Evolutionary conservation across 2,797 vertebrate genomes (phyloP).

Genomic region (Crenichthys baileyi): DNA sequence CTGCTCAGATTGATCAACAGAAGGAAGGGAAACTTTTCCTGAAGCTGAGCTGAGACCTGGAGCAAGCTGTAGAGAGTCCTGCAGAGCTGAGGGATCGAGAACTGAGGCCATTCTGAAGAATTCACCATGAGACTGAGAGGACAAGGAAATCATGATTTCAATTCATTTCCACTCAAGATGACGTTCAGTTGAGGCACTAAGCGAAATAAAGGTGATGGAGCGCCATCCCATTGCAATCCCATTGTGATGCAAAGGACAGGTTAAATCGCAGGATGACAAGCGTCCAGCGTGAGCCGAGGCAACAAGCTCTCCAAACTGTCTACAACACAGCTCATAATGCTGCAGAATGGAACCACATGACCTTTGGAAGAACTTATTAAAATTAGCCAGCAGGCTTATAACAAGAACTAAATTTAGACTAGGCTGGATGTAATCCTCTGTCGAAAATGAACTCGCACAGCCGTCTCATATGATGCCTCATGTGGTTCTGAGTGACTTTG

Average conservation of each 20-base stretch:
- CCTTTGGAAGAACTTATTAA: constrained; percentile 65
- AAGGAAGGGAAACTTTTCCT: neutral
- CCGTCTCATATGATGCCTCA: constrained; percentile 54
- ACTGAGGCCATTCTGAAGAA: too few relatives aligned
- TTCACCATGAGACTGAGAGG: neutral
- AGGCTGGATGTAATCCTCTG: constrained; percentile 56
- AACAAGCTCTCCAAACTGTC: constrained; percentile 23
- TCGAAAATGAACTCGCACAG: constrained; percentile 51
- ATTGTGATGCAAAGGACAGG: constrained; percentile 70
- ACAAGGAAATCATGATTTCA: neutral
- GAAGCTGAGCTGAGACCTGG: neutral
- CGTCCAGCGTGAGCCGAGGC: neutral
- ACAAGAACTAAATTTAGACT: constrained; percentile 58
- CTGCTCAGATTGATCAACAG: too few relatives aligned
- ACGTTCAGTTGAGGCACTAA: too few relatives aligned
- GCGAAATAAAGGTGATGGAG: too few relatives aligned
- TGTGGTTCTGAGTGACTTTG: constrained; percentile 40
- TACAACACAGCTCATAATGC: constrained; percentile 8
- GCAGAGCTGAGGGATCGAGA: too few relatives aligned
- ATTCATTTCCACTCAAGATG: too few relatives aligned
- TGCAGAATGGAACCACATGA: constrained; percentile 31
- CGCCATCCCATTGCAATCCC: too few relatives aligned
- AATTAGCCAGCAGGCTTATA: constrained; percentile 51
- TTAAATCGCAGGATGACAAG: neutral
- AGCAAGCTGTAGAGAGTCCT: too few relatives aligned